Percentiles rank a stretch among this genome's conserved stretches.
Conservation (phyloP, 2,113 vertebrate species). For the Petrocephalus microphthalmus region DNA sequence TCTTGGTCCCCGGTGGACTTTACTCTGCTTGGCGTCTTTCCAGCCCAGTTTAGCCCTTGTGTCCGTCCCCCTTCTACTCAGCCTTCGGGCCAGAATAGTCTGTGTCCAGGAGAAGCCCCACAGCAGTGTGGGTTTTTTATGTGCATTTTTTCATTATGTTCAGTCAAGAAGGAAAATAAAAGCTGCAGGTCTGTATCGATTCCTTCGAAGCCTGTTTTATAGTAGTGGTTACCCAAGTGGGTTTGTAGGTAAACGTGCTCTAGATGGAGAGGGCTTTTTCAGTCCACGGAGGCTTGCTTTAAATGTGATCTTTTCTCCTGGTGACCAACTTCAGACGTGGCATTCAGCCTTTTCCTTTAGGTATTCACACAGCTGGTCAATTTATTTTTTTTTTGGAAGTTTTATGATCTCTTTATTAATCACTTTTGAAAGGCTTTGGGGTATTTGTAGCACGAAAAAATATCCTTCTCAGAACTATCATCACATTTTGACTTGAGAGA, state of each 20-base stretch:
- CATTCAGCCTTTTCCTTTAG: constrained; percentile 17
- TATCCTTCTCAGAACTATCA: not conserved
- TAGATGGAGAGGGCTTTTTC: constrained; percentile 2
- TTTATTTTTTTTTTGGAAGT: not conserved
- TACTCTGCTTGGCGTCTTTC: not conserved
- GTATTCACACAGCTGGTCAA: not conserved
- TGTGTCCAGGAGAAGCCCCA: constrained; percentile 5
- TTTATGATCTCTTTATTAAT: not conserved
- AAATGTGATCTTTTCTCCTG: constrained; percentile 21
- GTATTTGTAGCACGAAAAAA: not conserved
- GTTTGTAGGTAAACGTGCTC: constrained; percentile 24
- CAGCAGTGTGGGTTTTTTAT: constrained; percentile 51
- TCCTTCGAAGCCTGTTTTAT: constrained; percentile 50
- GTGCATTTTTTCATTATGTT: constrained; percentile 57
- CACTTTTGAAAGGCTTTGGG: not conserved
- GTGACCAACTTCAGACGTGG: constrained; percentile 22
- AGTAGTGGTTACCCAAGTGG: constrained; percentile 30
- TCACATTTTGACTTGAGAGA: not conserved
- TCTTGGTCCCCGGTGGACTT: not conserved
- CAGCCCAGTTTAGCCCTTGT: not conserved
- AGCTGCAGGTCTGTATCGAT: constrained; percentile 58
- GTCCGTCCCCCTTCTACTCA: constrained; percentile 11
- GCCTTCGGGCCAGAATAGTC: constrained; percentile 1
- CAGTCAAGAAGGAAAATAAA: constrained; percentile 43
- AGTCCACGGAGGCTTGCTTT: not conserved